phyloP scores from a whole-genome alignment of 1,140 invertebrate species.

The Bombus sylvicola region DNA sequence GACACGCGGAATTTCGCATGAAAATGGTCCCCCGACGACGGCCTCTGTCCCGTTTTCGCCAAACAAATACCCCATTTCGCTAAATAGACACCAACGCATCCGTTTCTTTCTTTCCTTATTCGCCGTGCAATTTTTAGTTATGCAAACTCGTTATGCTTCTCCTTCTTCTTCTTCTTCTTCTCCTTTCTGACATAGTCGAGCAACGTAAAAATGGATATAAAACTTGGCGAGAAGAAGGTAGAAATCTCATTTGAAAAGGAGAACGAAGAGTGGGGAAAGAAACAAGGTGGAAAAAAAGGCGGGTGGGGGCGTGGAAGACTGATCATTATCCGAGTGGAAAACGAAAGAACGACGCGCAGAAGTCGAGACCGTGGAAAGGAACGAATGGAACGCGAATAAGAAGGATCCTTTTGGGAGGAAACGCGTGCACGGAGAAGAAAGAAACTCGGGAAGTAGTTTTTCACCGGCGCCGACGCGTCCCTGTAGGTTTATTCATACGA shows the following conservation, averaged over 20 bases:
- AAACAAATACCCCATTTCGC: constrained; percentile 19
- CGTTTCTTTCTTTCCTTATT: background rate
- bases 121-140: background rate
- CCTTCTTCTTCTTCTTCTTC: background rate
- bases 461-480: constrained; percentile 1
- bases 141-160: background rate
- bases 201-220: background rate
- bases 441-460: background rate
- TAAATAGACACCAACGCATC: constrained; percentile 3
- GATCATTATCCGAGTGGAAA: constrained; percentile 49
- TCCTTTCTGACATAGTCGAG: background rate
- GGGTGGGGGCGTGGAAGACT: constrained; percentile 10
- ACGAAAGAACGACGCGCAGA: constrained; percentile 24
- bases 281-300: no score
- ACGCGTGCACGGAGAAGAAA: background rate
- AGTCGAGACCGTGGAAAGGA: constrained; percentile 30
- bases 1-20: background rate
- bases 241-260: background rate
- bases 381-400: constrained; percentile 24
- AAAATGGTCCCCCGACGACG: background rate
- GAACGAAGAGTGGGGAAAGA: no score
- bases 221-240: constrained; percentile 2
- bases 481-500: constrained; percentile 14
- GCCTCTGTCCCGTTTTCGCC: background rate
- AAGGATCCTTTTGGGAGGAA: constrained; percentile 10